These are phyloP conservation scores for Chaetodon trifascialis DNA, from an alignment of 2,113 vertebrate species.

Conservation along the genomic window DNA sequence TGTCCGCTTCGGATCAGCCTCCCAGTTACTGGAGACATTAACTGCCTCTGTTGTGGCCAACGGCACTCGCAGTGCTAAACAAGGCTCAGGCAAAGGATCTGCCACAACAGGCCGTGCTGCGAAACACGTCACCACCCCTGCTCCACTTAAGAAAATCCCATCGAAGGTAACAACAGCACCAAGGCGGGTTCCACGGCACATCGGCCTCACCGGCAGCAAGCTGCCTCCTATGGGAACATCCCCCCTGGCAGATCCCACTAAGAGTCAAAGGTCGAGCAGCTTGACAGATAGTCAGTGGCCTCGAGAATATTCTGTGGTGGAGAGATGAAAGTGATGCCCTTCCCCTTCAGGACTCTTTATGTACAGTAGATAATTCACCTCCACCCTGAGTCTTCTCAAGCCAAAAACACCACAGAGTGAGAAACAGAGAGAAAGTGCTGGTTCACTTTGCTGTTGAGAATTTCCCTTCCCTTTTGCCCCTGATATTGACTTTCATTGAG, in stretches of 20 bases:
- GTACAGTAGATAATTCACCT: constrained; percentile 75
- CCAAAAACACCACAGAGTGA: constrained; percentile 57
- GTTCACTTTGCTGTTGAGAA: constrained; percentile 90
- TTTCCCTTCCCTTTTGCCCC: constrained; percentile 34
- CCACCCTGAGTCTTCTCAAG: constrained; percentile 74
- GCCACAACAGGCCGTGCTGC: not conserved
- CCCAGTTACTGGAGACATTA: constrained; percentile 68
- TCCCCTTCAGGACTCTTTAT: constrained; percentile 61
- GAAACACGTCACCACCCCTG: constrained; percentile 53
- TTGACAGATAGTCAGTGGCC: constrained; percentile 72
- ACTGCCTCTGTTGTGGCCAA: constrained; percentile 64
- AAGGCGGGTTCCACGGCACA: constrained; percentile 45
- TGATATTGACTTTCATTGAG: constrained; percentile 14
- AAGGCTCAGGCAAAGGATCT: constrained; percentile 34
- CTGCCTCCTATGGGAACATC: constrained; percentile 22
- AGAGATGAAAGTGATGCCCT: constrained; percentile 84
- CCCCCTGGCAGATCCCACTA: not conserved
- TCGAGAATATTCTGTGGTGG: constrained; percentile 73
- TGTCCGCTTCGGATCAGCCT: constrained; percentile 77
- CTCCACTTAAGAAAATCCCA: constrained; percentile 60
- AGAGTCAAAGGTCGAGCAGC: constrained; percentile 71
- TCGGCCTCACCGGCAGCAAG: constrained; percentile 22
- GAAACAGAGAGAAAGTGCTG: constrained; percentile 88
- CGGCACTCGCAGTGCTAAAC: constrained; percentile 59
- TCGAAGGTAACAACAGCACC: constrained; percentile 67